A percentile compares a stretch with the other conserved stretches of the same genome.
Evolutionary conservation across 2,113 vertebrate genomes (phyloP).

Genomic region (Pedetes capensis): DNA sequence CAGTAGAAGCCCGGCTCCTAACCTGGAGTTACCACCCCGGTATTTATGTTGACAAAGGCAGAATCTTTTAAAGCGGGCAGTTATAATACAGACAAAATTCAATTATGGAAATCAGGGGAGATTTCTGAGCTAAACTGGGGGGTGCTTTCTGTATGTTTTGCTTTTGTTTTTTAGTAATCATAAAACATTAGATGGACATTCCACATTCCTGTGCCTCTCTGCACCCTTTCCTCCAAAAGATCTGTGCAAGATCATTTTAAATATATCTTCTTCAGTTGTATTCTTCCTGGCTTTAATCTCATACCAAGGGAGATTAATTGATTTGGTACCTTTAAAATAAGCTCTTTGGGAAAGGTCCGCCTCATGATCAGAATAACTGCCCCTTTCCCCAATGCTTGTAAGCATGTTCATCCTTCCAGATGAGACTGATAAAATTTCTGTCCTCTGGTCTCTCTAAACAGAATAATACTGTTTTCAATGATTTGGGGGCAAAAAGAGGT

Average conservation of each 20-base stretch:
- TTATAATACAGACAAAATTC: neutral
- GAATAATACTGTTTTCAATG: slow-evolving; percentile 32
- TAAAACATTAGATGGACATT: slow-evolving; percentile 26
- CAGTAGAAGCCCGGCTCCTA: neutral
- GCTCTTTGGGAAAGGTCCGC: slow-evolving; percentile 60
- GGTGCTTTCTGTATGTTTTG: neutral
- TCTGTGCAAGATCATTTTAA: slow-evolving; percentile 35
- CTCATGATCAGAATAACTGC: slow-evolving; percentile 53
- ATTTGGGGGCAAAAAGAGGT: neutral
- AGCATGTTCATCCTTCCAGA: slow-evolving; percentile 41
- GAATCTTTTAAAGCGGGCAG: slow-evolving; percentile 54
- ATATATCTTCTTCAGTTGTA: slow-evolving; percentile 52
- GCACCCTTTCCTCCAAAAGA: slow-evolving; percentile 35
- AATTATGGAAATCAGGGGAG: neutral
- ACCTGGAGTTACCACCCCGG: slow-evolving; percentile 23
- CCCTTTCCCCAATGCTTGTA: slow-evolving; percentile 16
- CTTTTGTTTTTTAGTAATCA: slow-evolving; percentile 10
- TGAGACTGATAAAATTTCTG: slow-evolving; percentile 53
- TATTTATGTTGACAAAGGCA: slow-evolving; percentile 58
- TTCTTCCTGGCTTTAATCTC: slow-evolving; percentile 47
- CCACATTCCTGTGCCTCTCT: slow-evolving; percentile 1
- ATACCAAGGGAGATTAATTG: slow-evolving; percentile 37
- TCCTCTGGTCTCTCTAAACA: slow-evolving; percentile 44
- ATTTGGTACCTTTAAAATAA: slow-evolving; percentile 64
- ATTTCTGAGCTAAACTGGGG: neutral